Conservation (phyloP, 2,113 vertebrate species). For the Istiophorus platypterus region DNA sequence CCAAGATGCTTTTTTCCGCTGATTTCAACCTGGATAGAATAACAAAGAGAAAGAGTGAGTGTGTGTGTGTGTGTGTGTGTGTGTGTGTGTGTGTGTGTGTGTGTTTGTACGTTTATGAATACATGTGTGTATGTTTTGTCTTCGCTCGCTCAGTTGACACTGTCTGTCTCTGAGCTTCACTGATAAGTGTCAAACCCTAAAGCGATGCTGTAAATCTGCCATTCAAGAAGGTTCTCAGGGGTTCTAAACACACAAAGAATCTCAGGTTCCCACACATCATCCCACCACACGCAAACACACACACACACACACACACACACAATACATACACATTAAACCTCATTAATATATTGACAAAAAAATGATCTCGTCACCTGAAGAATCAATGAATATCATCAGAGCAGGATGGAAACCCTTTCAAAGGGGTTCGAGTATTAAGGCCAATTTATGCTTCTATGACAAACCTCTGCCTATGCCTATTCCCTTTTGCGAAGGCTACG, state of each 20-base stretch:
- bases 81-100: background rate
- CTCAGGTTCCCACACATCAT: background rate
- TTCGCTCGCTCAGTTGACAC: constrained; percentile 20
- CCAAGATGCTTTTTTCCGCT: constrained; percentile 16
- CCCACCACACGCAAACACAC: background rate
- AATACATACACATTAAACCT: background rate
- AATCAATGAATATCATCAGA: background rate
- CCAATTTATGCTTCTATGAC: too few relatives aligned
- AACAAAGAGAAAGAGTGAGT: background rate
- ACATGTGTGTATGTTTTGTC: constrained; percentile 9
- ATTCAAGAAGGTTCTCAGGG: constrained; percentile 2
- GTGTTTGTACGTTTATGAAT: background rate
- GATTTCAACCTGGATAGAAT: constrained; percentile 41
- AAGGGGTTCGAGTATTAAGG: too few relatives aligned
- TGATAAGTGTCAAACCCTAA: constrained; percentile 2
- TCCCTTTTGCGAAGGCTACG: too few relatives aligned
- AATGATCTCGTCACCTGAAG: background rate
- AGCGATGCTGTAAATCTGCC: constrained; percentile 2
- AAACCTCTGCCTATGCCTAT: too few relatives aligned
- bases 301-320: background rate
- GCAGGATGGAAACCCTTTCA: background rate
- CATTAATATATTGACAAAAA: background rate
- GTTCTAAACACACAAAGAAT: background rate
- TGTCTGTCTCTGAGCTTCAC: constrained; percentile 17
- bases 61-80: background rate